A percentile compares a stretch with the other conserved stretches of the same genome.
Evolutionary conservation across 2,888 invertebrate species (phyloP).

Genomic region (Sclerodermus sp.): DNA sequence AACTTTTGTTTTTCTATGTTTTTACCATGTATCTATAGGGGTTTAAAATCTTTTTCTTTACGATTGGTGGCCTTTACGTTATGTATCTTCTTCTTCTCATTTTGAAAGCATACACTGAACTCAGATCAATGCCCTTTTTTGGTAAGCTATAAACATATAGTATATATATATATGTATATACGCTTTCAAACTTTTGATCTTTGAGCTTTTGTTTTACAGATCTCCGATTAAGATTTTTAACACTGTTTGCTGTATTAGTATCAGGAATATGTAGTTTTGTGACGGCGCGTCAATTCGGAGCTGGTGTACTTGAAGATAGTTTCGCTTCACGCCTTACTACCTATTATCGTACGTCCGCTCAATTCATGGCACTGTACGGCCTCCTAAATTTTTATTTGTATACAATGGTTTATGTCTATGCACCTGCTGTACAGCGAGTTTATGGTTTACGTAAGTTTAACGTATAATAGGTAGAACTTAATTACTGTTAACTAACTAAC

Average conservation of each 20-base stretch:
- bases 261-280: conserved; percentile 74
- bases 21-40: conserved; percentile 63
- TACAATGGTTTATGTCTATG: conserved; percentile 92
- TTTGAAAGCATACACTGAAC: conserved; percentile 88
- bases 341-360: conserved; percentile 87
- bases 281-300: conserved; percentile 82
- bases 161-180: conserved; percentile 1
- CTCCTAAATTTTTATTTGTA: conserved; percentile 91
- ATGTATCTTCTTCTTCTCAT: conserved; percentile 82
- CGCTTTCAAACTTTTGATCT: background rate
- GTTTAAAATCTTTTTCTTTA: conserved; percentile 88
- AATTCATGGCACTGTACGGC: conserved; percentile 95
- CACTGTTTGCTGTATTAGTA: conserved; percentile 81
- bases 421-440: conserved; percentile 78
- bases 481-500: background rate
- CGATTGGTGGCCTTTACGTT: conserved; percentile 81
- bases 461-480: conserved; percentile 7
- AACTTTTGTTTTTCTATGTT: background rate
- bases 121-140: conserved; percentile 96
- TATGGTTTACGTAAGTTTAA: conserved; percentile 71
- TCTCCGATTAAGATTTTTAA: conserved; percentile 87
- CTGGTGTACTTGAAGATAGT: conserved; percentile 88
- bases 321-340: conserved; percentile 88
- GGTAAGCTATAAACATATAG: conserved; percentile 64
- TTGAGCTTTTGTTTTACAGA: conserved; percentile 69